Base-by-base conservation (phyloP, 2,797 vertebrate species). In the Mus minutoides region DNA sequence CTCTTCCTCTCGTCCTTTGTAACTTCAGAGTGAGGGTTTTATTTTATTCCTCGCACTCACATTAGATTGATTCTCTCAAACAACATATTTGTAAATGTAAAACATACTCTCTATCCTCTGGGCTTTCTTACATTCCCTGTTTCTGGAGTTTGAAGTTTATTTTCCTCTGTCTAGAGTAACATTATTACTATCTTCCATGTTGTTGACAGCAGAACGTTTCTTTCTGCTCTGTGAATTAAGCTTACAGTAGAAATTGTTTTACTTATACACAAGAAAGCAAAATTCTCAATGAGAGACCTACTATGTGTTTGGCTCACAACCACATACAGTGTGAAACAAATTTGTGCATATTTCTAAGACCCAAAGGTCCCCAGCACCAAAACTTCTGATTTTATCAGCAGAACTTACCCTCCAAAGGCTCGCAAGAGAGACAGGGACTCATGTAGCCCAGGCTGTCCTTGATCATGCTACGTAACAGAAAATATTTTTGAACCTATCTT, bases 1-100 rank as follows among this genome's bases (percentile, higher is more conserved):
- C 34, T 34, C 21, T 19, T 46, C 90, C 31, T 71, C 22, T n/a
- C 14, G 34, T 92, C 91, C 67, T 77, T 86, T 88, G 11, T 62
- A 78, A 94, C 71, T 92, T 19, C 69, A 86, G 11, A 88, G n/a
- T 60, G 75, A 82, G 40, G 62, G 21, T 26, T 92, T 92, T 54
- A 58, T 86, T 86, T 40, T 54, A 49, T 17, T 83, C n/a, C 46
- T 92, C 77, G 52, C 11, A 52, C 17, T 91, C 78, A 37, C n/a
- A 40, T 49, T 76, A 26, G 7, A 40, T 46, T 80, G 79, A 6
- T 78, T 90, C 37, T 31, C 87, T 77, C 43, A 58, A 11, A 91
- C 7, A 26, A 92, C 37, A 22, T 26, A 80, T 37, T 89, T 37
- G 58, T 34, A 26, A n/a, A n/a, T 69, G 10, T 73, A 46, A 94